These are phyloP conservation scores for Nymphalis polychloros DNA, from an alignment of 2,888 invertebrate species.

Conservation along the genomic window DNA sequence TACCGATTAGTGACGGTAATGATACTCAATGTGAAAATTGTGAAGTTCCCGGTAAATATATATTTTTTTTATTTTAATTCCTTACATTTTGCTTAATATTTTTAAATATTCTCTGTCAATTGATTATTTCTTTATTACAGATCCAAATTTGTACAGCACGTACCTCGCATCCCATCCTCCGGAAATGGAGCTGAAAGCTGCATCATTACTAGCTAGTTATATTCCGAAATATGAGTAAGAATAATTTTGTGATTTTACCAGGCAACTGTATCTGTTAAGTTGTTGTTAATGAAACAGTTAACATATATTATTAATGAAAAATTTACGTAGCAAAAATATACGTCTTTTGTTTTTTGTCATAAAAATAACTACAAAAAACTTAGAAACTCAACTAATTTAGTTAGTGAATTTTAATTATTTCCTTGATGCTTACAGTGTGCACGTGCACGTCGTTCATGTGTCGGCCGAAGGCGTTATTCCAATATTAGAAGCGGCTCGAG, in stretches of 20 bases:
- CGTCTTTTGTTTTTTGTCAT: too few relatives aligned
- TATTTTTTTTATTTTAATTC: too few relatives aligned
- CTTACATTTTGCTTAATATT: too few relatives aligned
- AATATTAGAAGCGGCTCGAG: conserved; percentile 77
- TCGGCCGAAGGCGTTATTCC: conserved; percentile 84
- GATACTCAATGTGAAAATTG: conserved; percentile 28
- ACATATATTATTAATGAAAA: too few relatives aligned
- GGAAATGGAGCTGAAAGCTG: conserved; percentile 85
- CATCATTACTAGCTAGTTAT: conserved; percentile 56
- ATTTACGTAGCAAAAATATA: too few relatives aligned
- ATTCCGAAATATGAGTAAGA: conserved; percentile 45
- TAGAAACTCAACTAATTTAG: too few relatives aligned
- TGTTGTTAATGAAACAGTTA: too few relatives aligned
- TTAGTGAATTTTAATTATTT: neutral
- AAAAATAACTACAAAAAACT: neutral
- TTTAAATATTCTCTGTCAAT: neutral
- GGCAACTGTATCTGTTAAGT: too few relatives aligned
- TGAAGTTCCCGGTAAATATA: conserved; percentile 19
- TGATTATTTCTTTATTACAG: conserved; percentile 42
- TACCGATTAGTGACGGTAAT: conserved; percentile 44
- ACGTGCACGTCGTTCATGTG: conserved; percentile 86
- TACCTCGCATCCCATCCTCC: conserved; percentile 84
- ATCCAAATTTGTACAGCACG: conserved; percentile 83
- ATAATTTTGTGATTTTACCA: neutral
- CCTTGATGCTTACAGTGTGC: conserved; percentile 68